Base-by-base conservation (phyloP, 2,797 vertebrate species). In the Lithobates sylvaticus region DNA sequence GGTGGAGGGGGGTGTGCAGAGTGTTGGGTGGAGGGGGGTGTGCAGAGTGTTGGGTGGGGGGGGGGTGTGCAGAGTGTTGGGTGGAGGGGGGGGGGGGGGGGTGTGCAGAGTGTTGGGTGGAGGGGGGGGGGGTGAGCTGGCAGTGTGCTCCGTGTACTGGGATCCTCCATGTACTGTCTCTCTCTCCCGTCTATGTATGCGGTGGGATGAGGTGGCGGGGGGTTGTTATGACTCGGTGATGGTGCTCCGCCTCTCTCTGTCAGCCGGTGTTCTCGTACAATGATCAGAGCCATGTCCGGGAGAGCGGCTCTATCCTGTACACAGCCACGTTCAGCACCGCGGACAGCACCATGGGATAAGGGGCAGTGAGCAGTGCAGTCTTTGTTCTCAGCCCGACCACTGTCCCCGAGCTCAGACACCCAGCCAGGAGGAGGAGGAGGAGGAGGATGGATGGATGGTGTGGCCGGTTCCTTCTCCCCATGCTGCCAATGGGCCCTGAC, bases 221-320 rank as follows among this genome's bases (percentile, higher is more conserved):
- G 93, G 93, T 93, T 95, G 93, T 94, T 94, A 93, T 93, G 94
- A 94, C 93, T 93, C 94, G 93, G 93, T 93, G 91, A 90, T 91
- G 91, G 93, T 89, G 91, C 93, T 93, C 95, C 95, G 94, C 94
- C 95, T 91, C 89, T 90, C 91, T 76, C 86, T 91, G 92, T 94
- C 95, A 95, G 93, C 92, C 92, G 90, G 92, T 32, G 32, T 32
- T 32, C 93, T 92, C 91, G 89, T 90, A 87, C 91, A 84, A 90
- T 88, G 88, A 90, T 93, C 91, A 90, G 90, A 87, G 91, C 90
- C 90, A 82, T 91, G 91, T 90, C 91, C 90, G 90, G 91, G 88
- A 61, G 89, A 90, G 44, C 69, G 68, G 91, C 86, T 91, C 88
- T 90, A 91, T 89, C 89, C 90, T 44, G 13, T 2, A 21, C 50